These are phyloP conservation scores for Exaiptasia diaphana DNA, from an alignment of 64 coral and sea anemone genomes.

Conservation along the genomic window DNA sequence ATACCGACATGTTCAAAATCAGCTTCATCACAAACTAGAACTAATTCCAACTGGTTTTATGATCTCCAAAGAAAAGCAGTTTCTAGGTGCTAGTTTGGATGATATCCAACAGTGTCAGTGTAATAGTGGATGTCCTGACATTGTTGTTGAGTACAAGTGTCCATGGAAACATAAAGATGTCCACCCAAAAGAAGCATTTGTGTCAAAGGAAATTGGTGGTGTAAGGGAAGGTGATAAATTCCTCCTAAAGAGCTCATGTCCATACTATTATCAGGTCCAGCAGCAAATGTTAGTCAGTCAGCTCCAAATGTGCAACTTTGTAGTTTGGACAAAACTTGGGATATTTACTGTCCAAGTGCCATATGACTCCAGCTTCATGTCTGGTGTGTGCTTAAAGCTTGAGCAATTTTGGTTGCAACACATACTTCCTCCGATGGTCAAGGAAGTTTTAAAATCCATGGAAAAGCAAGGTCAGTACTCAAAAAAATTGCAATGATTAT, in stretches of 20 bases:
- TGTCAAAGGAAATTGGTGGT: background rate
- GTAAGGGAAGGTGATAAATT: background rate
- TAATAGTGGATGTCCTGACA: background rate
- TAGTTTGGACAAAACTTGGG: too few species aligned
- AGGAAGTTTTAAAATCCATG: too few species aligned
- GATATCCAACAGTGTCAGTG: background rate
- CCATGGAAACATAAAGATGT: background rate
- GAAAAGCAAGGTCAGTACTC: too few species aligned
- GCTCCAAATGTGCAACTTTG: too few species aligned
- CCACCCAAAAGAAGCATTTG: background rate
- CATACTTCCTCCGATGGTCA: too few species aligned
- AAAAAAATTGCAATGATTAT: too few species aligned
- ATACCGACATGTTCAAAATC: background rate
- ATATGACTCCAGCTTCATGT: too few species aligned
- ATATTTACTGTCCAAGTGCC: too few species aligned
- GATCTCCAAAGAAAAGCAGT: background rate
- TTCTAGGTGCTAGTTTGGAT: background rate
- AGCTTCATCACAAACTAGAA: background rate
- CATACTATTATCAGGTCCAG: too few species aligned
- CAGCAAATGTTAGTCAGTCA: too few species aligned
- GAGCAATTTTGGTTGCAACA: too few species aligned
- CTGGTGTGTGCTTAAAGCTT: too few species aligned
- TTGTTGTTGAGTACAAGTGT: conserved; percentile 5
- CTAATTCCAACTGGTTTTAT: background rate
- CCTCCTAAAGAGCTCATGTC: background rate